A percentile compares a stretch with the other conserved stretches of the same genome.
phyloP scores from a whole-genome alignment of 2,888 invertebrate genomes.

The Oeneis ivallda region DNA sequence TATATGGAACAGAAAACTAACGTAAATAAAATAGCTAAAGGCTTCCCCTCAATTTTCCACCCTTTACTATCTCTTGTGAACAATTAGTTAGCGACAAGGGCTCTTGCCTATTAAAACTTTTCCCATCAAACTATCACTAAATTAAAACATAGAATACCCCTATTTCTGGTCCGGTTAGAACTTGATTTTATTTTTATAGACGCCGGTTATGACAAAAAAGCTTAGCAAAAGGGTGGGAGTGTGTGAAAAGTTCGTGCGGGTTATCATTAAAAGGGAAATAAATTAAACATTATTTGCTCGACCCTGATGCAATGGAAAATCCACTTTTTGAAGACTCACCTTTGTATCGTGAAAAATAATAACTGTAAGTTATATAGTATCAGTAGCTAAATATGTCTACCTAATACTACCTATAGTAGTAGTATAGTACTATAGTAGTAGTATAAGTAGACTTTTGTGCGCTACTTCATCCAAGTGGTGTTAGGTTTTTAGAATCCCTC shows the following conservation, averaged over 20 bases:
- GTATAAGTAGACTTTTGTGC: no score
- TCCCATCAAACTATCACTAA: slow-evolving; percentile 65
- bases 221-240: slow-evolving; percentile 49
- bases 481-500: no score
- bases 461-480: no score
- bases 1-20: no score
- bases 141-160: slow-evolving; percentile 73
- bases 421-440: no score
- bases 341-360: background rate
- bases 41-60: slow-evolving; percentile 31
- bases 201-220: slow-evolving; percentile 50
- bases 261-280: slow-evolving; percentile 37
- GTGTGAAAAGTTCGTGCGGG: slow-evolving; percentile 48
- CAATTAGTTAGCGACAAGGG: slow-evolving; percentile 49
- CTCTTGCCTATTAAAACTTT: slow-evolving; percentile 59
- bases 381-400: no score
- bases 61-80: slow-evolving; percentile 46
- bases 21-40: slow-evolving; percentile 14
- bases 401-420: no score
- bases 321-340: background rate
- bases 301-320: background rate
- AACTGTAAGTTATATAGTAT: no score
- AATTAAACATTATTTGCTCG: slow-evolving; percentile 18
- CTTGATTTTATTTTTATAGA: slow-evolving; percentile 56
- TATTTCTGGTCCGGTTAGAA: slow-evolving; percentile 53